Percentiles rank a stretch among this genome's conserved stretches.
These are phyloP conservation scores for Diuraphis noxia DNA, from an alignment of 1,140 invertebrate genomes.

Conservation along the genomic window DNA sequence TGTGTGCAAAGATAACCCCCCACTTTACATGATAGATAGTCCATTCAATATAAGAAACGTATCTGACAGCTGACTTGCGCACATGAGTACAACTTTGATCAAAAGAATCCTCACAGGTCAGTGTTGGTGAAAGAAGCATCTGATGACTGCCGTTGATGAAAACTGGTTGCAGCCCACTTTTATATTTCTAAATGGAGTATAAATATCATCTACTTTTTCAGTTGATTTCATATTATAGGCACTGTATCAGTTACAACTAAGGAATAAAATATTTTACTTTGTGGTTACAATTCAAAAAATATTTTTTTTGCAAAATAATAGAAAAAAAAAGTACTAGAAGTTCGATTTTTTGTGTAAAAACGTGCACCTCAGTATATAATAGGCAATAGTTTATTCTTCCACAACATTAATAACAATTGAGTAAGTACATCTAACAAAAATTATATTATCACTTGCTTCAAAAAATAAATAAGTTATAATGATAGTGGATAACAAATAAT, in stretches of 20 bases:
- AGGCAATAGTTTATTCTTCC: not conserved
- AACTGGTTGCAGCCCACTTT: too few relatives aligned
- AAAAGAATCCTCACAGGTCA: too few relatives aligned
- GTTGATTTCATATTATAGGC: not conserved
- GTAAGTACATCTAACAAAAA: not conserved
- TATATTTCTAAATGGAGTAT: too few relatives aligned
- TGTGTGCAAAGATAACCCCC: too few relatives aligned
- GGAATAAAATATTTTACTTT: too few relatives aligned
- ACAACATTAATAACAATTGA: not conserved
- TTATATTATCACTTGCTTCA: not conserved
- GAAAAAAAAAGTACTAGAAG: not conserved
- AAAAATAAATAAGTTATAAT: not conserved
- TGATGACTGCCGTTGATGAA: too few relatives aligned
- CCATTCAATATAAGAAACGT: too few relatives aligned
- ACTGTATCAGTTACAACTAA: not conserved
- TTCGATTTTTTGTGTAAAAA: not conserved
- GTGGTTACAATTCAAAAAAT: not conserved
- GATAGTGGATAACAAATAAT: too few relatives aligned
- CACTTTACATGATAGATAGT: too few relatives aligned
- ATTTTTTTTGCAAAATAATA: not conserved
- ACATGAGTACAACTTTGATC: too few relatives aligned
- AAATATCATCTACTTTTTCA: not conserved
- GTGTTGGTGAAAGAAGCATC: too few relatives aligned
- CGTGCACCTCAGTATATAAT: not conserved
- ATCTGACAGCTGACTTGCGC: too few relatives aligned